Evolutionary conservation across 2,888 invertebrate species (phyloP).

Genomic region (Emmelina monodactyla): DNA sequence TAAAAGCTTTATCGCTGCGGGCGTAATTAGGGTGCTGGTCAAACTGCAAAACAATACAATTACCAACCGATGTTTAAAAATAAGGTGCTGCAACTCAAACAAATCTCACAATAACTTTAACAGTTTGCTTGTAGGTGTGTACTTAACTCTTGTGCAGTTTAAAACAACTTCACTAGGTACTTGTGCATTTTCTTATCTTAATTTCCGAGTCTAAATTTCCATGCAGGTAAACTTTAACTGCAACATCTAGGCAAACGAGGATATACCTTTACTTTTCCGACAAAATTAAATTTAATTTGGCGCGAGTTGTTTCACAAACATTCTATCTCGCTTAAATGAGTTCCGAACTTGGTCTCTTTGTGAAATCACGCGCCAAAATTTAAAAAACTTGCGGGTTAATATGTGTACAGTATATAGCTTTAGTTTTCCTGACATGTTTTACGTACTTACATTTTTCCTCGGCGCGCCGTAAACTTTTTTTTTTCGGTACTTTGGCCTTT

Average conservation of each 20-base stretch:
- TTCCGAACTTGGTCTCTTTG: slow-evolving; percentile 44
- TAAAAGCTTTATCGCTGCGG: background rate
- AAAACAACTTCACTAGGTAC: too few relatives aligned
- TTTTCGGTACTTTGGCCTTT: too few relatives aligned
- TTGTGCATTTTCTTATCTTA: background rate
- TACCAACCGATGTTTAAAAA: too few relatives aligned
- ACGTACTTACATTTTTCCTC: too few relatives aligned
- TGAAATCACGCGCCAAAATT: slow-evolving; percentile 45
- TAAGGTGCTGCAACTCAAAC: too few relatives aligned
- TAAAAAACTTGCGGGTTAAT: slow-evolving; percentile 47
- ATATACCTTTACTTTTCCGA: background rate
- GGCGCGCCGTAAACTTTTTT: too few relatives aligned
- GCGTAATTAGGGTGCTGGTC: background rate
- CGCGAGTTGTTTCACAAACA: slow-evolving; percentile 39
- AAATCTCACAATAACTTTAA: too few relatives aligned
- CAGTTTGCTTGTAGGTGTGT: too few relatives aligned
- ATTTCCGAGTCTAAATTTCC: background rate
- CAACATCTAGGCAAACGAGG: background rate
- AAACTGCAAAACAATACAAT: background rate
- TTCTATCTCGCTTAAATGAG: slow-evolving; percentile 43
- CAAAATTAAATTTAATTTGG: slow-evolving; percentile 27
- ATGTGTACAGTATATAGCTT: too few relatives aligned
- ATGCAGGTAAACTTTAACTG: background rate
- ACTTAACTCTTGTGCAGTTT: too few relatives aligned
- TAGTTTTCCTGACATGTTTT: too few relatives aligned